Conservation (phyloP, 2,113 vertebrate species). For the Nyctereutes procyonoides region DNA sequence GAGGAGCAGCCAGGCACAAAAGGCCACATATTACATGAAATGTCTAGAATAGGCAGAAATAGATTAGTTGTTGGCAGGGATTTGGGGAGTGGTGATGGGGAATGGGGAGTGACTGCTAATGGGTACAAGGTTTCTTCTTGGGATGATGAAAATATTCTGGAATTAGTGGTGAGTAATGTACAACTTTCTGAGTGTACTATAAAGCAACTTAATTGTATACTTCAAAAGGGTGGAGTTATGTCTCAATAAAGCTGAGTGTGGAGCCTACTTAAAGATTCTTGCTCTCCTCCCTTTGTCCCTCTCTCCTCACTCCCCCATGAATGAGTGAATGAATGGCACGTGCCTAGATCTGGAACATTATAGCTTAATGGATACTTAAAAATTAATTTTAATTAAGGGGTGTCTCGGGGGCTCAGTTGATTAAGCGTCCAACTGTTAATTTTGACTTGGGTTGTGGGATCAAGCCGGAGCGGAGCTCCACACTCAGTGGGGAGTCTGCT, state of each 20-base stretch:
- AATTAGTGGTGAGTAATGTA: conserved; percentile 12
- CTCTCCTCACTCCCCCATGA: no score
- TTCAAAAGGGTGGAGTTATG: not conserved
- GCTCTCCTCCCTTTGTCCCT: no score
- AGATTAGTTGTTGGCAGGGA: not conserved
- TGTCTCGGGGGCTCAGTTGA: not conserved
- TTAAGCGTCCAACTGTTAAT: no score
- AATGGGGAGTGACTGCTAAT: not conserved
- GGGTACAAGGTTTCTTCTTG: not conserved
- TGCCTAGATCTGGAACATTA: not conserved
- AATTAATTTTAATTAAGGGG: not conserved
- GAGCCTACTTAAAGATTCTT: not conserved
- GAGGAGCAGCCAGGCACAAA: not conserved
- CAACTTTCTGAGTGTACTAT: not conserved
- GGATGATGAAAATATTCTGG: not conserved
- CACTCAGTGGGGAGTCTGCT: not conserved
- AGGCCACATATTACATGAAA: not conserved
- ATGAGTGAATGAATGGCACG: not conserved
- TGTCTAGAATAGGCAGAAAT: not conserved
- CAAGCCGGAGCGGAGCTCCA: not conserved
- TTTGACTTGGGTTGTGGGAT: no score
- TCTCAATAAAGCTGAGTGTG: not conserved
- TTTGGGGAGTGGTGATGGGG: not conserved
- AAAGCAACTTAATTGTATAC: not conserved
- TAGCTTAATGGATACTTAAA: not conserved